phyloP scores from a whole-genome alignment of 1,140 invertebrate species.

The Platorchestia sp. region DNA sequence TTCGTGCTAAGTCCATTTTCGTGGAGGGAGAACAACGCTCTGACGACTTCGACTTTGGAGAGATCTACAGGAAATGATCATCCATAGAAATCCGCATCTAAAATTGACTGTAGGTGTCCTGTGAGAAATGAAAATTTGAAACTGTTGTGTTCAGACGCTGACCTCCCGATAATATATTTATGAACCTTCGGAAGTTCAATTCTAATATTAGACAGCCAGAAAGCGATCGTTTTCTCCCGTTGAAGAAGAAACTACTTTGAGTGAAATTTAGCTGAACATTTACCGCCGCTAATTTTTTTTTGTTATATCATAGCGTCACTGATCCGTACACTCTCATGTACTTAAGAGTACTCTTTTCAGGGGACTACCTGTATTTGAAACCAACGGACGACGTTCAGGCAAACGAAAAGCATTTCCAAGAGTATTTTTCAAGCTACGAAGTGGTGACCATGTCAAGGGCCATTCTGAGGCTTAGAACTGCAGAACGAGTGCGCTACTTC shows the following conservation, averaged over 20 bases:
- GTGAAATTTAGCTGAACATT: neutral
- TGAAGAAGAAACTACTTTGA: neutral
- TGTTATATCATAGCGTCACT: neutral
- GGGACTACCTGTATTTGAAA: neutral
- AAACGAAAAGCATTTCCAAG: neutral
- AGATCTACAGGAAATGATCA: neutral
- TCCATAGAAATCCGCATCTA: neutral
- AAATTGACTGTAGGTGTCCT: neutral
- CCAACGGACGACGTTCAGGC: neutral
- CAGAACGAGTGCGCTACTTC: neutral
- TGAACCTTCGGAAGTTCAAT: neutral
- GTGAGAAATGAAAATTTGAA: neutral
- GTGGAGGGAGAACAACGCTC: neutral
- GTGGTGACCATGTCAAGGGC: no score
- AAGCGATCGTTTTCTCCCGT: neutral
- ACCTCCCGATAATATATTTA: neutral
- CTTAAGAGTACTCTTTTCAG: neutral
- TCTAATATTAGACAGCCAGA: neutral
- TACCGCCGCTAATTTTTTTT: neutral
- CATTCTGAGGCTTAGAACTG: neutral
- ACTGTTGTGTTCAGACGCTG: neutral
- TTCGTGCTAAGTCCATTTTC: no score
- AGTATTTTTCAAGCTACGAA: no score
- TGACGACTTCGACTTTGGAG: neutral
- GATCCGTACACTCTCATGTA: neutral